These are phyloP conservation scores for Keiferia lycopersicella DNA, from an alignment of 2,888 invertebrate species.

Conservation along the genomic window DNA sequence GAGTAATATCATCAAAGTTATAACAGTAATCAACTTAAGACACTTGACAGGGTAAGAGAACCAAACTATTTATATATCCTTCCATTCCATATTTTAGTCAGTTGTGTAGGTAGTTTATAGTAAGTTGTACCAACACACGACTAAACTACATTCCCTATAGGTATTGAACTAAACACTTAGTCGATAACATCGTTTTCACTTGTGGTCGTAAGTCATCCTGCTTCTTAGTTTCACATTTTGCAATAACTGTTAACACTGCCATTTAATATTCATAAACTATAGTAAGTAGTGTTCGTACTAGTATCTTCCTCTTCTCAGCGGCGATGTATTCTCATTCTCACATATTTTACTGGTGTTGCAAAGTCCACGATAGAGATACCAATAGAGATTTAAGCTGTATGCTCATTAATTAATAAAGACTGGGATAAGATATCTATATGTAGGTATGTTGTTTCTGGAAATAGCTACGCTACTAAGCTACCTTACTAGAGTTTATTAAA, in stretches of 20 bases:
- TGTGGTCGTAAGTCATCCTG: constrained; percentile 9
- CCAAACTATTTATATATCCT: too few relatives aligned
- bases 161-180: not conserved
- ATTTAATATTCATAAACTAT: constrained; percentile 23
- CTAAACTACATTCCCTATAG: not conserved
- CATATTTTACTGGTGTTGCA: constrained; percentile 8
- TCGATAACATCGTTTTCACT: constrained; percentile 7
- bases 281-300: constrained; percentile 16
- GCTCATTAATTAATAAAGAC: not conserved
- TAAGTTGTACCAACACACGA: not conserved
- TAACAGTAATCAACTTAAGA: too few relatives aligned
- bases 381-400: not conserved
- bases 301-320: constrained; percentile 1
- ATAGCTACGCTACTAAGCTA: too few relatives aligned
- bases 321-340: constrained; percentile 16
- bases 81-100: too few relatives aligned
- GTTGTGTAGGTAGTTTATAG: too few relatives aligned
- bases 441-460: too few relatives aligned
- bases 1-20: too few relatives aligned
- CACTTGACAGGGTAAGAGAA: too few relatives aligned
- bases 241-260: constrained; percentile 21
- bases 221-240: constrained; percentile 17
- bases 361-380: not conserved
- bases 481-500: too few relatives aligned
- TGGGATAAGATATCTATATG: too few relatives aligned